Evolutionary conservation across 2,888 invertebrate species (phyloP).

Genomic region (Diaprepes abbreviatus): DNA sequence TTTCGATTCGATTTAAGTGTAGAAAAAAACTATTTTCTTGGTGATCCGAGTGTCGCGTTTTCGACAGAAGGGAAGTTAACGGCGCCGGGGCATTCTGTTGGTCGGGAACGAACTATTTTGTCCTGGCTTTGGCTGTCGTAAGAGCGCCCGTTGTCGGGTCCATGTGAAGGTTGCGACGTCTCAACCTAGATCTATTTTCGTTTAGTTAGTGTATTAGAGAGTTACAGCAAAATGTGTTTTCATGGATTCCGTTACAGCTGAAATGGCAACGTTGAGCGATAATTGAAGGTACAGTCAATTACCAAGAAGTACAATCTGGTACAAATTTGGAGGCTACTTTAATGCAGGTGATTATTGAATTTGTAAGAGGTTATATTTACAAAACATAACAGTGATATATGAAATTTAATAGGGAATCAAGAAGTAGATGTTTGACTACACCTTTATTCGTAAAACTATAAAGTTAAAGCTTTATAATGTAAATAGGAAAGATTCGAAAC

Average conservation of each 20-base stretch:
- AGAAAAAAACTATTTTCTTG: not conserved
- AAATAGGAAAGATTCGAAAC: too few relatives aligned
- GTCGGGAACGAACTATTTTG: slow-evolving; percentile 42
- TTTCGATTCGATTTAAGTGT: slow-evolving; percentile 3
- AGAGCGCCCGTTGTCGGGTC: slow-evolving; percentile 8
- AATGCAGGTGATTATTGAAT: too few relatives aligned
- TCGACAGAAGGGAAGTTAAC: slow-evolving; percentile 22
- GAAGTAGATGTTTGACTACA: too few relatives aligned
- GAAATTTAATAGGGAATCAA: too few relatives aligned
- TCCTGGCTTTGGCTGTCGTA: slow-evolving; percentile 30
- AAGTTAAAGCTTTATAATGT: too few relatives aligned
- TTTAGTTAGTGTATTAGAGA: slow-evolving; percentile 13
- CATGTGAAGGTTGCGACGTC: slow-evolving; percentile 15
- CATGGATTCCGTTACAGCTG: not conserved
- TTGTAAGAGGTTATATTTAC: too few relatives aligned
- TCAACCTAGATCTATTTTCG: slow-evolving; percentile 38
- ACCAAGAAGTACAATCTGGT: too few relatives aligned
- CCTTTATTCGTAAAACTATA: too few relatives aligned
- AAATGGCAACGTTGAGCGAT: too few relatives aligned
- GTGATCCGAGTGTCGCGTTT: slow-evolving; percentile 5
- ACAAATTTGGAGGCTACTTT: too few relatives aligned
- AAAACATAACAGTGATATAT: too few relatives aligned
- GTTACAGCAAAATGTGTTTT: not conserved
- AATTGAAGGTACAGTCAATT: too few relatives aligned
- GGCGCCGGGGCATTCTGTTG: slow-evolving; percentile 39